Evolutionary conservation across 2,888 invertebrate genomes (phyloP).

Genomic region (Crocallis elinguaria): DNA sequence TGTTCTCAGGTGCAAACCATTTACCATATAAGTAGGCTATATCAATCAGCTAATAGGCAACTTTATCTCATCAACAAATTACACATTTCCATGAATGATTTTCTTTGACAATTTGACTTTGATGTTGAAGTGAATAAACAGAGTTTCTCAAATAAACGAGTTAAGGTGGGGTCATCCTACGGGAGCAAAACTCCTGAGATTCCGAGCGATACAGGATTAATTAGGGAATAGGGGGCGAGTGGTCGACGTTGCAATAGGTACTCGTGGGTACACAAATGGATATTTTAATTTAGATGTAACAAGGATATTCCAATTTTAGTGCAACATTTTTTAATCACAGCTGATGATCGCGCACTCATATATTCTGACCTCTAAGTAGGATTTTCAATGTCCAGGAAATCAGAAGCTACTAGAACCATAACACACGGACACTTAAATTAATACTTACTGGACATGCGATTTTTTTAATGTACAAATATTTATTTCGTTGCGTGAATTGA

Average conservation of each 20-base stretch:
- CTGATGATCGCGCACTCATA: too few relatives aligned
- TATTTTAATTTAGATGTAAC: not conserved
- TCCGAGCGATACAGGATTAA: conserved; percentile 75
- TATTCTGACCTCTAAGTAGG: too few relatives aligned
- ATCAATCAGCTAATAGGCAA: too few relatives aligned
- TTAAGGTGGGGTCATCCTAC: conserved; percentile 72
- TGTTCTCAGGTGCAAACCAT: too few relatives aligned
- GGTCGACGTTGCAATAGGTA: conserved; percentile 63
- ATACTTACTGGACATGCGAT: too few relatives aligned
- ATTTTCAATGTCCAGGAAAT: too few relatives aligned
- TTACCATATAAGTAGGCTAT: too few relatives aligned
- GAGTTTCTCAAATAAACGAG: conserved; percentile 53
- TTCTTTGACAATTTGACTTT: conserved; percentile 23
- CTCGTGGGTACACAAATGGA: conserved; percentile 40
- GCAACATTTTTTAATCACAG: too few relatives aligned
- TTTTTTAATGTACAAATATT: too few relatives aligned
- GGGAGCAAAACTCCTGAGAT: conserved; percentile 63
- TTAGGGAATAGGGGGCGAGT: conserved; percentile 73
- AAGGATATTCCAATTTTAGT: conserved; percentile 1
- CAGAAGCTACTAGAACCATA: too few relatives aligned
- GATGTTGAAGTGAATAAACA: conserved; percentile 52
- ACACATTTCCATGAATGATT: not conserved
- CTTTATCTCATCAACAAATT: not conserved
- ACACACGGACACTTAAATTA: too few relatives aligned
- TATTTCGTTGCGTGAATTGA: too few relatives aligned